phyloP scores from a whole-genome alignment of 1,140 invertebrate genomes.

The Zaprionus davidi region DNA sequence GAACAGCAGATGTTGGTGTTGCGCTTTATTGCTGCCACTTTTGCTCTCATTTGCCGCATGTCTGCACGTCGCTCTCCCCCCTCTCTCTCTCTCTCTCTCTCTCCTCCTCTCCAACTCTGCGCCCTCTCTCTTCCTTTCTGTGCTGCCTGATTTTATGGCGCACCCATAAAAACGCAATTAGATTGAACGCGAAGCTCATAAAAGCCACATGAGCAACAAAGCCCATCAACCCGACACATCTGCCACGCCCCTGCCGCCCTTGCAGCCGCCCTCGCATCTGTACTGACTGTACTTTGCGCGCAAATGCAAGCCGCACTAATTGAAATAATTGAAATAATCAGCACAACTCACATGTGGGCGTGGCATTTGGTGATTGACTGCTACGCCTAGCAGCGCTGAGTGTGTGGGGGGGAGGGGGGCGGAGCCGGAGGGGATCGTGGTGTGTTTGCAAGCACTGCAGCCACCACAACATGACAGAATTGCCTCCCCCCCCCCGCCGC shows the following conservation, averaged over 20 bases:
- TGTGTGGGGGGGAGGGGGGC: too few species aligned
- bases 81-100: not conserved
- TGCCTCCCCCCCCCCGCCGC: not conserved
- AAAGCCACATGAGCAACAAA: constrained; percentile 61
- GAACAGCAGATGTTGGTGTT: constrained; percentile 50
- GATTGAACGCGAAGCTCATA: constrained; percentile 60
- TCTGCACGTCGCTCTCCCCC: not conserved
- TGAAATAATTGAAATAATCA: constrained; percentile 65
- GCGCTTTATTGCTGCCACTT: constrained; percentile 8
- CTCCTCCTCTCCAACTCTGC: not conserved
- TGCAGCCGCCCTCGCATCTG: not conserved
- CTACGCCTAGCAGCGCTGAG: too few species aligned
- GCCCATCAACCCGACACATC: constrained; percentile 4
- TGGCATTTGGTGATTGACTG: constrained; percentile 26
- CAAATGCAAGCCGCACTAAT: constrained; percentile 41
- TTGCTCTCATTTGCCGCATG: constrained; percentile 12
- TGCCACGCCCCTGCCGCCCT: not conserved
- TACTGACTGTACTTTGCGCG: not conserved
- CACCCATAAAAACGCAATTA: constrained; percentile 70
- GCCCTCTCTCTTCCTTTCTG: not conserved
- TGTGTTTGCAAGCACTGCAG: not conserved
- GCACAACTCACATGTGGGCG: constrained; percentile 9
- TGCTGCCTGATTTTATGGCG: constrained; percentile 53
- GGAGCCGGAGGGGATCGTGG: not conserved
- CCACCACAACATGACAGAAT: not conserved